Conservation (phyloP, 2,888 invertebrate genomes). For the Mellilla xanthometata region DNA sequence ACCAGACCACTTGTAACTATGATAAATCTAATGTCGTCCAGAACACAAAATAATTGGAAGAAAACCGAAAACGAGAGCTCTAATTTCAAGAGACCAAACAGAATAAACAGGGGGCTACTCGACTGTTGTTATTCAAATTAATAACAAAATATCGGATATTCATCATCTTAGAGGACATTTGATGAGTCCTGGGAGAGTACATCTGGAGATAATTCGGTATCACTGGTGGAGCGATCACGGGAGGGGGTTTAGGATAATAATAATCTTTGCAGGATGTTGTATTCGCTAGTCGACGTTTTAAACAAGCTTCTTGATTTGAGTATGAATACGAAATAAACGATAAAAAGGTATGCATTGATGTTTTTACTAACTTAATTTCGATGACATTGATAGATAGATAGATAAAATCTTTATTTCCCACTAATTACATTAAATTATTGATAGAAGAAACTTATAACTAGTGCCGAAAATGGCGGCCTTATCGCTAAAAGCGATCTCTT, state of each 20-base stretch:
- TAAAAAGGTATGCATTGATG: no score
- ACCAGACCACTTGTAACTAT: not conserved
- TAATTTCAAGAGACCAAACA: conserved; percentile 23
- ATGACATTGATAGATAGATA: no score
- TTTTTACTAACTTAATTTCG: no score
- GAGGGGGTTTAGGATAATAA: not conserved
- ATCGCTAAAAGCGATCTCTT: no score
- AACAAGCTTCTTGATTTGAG: no score
- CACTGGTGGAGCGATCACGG: conserved; percentile 2
- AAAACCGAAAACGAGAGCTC: conserved; percentile 13
- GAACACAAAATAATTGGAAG: conserved; percentile 17
- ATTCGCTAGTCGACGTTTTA: no score
- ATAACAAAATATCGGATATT: conserved; percentile 29
- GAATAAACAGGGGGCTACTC: conserved; percentile 15
- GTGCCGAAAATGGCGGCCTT: no score
- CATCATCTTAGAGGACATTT: conserved; percentile 25
- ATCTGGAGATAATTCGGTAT: conserved; percentile 18
- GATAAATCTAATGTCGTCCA: not conserved
- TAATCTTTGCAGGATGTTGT: conserved; percentile 10
- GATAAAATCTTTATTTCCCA: no score
- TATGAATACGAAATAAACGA: no score
- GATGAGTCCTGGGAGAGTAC: conserved; percentile 27
- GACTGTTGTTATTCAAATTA: conserved; percentile 30
- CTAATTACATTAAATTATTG: no score
- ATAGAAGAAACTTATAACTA: no score